These are phyloP conservation scores for Notothenia rossii DNA, from an alignment of 2,113 vertebrate species.

Conservation along the genomic window DNA sequence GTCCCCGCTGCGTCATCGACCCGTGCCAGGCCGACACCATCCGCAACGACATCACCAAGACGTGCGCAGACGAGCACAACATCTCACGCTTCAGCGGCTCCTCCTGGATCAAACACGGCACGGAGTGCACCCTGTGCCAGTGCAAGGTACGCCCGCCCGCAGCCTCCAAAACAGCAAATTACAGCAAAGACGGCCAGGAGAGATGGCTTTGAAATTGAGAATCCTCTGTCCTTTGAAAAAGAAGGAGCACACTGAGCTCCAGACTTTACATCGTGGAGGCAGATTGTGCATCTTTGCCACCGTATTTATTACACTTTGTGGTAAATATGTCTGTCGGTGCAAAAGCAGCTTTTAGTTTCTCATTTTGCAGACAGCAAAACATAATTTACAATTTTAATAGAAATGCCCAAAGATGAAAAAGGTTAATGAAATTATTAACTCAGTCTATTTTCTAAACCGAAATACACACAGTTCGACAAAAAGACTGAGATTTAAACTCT, in stretches of 20 bases:
- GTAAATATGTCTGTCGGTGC: slow-evolving; percentile 7
- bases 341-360: neutral
- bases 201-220: slow-evolving; percentile 25
- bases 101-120: slow-evolving; percentile 97
- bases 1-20: slow-evolving; percentile 91
- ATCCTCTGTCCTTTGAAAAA: slow-evolving; percentile 12
- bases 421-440: neutral
- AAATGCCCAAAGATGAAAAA: neutral
- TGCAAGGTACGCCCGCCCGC: slow-evolving; percentile 86
- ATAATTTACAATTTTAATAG: neutral
- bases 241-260: neutral
- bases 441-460: neutral
- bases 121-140: slow-evolving; percentile 96
- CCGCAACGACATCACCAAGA: slow-evolving; percentile 97
- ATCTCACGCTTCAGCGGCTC: slow-evolving; percentile 95
- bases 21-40: slow-evolving; percentile 95
- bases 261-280: neutral
- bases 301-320: neutral
- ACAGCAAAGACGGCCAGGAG: slow-evolving; percentile 2
- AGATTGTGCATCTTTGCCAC: slow-evolving; percentile 20
- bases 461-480: neutral
- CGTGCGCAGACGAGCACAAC: slow-evolving; percentile 94
- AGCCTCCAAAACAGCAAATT: slow-evolving; percentile 17
- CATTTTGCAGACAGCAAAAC: neutral
- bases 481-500: neutral